Conservation (phyloP, 2,797 vertebrate genomes). For the Pitangus sulphuratus region DNA sequence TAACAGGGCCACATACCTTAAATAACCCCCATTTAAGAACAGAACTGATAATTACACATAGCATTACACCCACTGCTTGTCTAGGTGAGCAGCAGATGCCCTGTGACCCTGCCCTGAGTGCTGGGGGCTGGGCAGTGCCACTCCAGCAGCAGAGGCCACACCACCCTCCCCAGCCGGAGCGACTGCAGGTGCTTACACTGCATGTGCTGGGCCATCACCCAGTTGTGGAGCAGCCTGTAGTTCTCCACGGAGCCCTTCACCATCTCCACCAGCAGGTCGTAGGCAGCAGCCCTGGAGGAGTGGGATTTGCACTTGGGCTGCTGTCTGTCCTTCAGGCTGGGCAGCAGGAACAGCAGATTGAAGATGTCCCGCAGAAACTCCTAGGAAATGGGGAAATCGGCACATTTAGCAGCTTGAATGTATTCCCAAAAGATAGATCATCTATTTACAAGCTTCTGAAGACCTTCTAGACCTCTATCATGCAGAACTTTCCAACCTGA, state of each 20-base stretch:
- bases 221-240: conserved; percentile 97
- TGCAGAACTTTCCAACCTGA: neutral
- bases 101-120: neutral
- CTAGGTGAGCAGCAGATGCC: neutral
- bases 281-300: conserved; percentile 94
- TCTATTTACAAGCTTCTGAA: accelerated
- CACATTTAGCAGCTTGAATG: neutral
- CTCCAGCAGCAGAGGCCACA: neutral
- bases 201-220: conserved; percentile 99
- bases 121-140: neutral
- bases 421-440: neutral
- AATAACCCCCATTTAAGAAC: neutral
- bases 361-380: conserved; percentile 96
- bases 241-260: conserved; percentile 97
- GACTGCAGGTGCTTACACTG: conserved; percentile 84
- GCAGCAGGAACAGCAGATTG: conserved; percentile 95
- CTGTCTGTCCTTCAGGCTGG: conserved; percentile 92
- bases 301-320: conserved; percentile 98
- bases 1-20: neutral
- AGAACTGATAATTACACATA: neutral
- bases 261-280: conserved; percentile 96
- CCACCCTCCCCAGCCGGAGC: neutral
- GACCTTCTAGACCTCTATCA: neutral
- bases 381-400: conserved; percentile 66
- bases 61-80: neutral